These are phyloP conservation scores for Oplegnathus fasciatus DNA, from an alignment of 2,113 vertebrate genomes.

Conservation along the genomic window DNA sequence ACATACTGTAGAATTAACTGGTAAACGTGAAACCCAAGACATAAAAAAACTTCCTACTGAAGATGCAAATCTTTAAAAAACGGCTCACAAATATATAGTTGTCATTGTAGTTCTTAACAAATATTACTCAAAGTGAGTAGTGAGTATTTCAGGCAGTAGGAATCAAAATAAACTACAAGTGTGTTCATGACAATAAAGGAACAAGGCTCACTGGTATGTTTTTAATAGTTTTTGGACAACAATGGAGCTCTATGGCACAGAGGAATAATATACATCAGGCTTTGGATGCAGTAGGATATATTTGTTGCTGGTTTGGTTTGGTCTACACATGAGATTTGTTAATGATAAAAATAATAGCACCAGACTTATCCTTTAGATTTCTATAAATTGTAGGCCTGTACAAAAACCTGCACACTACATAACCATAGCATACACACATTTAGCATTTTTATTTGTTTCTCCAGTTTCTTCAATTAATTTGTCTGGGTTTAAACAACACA, in stretches of 20 bases:
- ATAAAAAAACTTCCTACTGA: not conserved
- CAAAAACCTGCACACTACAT: not conserved
- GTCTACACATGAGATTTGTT: no score
- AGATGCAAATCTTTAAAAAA: not conserved
- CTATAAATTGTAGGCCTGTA: not conserved
- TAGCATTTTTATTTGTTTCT: not conserved
- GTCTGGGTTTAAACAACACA: no score
- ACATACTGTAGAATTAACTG: no score
- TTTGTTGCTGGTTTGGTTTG: no score
- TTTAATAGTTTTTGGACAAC: no score
- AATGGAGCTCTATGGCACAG: not conserved
- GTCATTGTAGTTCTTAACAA: no score
- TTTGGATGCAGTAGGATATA: no score
- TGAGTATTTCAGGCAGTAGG: no score
- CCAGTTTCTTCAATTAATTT: not conserved
- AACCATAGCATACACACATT: not conserved
- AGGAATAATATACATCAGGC: not conserved
- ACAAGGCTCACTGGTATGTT: not conserved
- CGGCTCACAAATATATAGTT: not conserved
- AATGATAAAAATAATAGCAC: not conserved
- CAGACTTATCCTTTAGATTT: not conserved
- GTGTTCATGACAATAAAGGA: not conserved
- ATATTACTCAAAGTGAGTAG: no score
- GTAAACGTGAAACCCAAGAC: not conserved
- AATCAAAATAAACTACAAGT: not conserved